phyloP scores from a whole-genome alignment of 2,797 vertebrate species.

The Ctenopoma kingsleyae region DNA sequence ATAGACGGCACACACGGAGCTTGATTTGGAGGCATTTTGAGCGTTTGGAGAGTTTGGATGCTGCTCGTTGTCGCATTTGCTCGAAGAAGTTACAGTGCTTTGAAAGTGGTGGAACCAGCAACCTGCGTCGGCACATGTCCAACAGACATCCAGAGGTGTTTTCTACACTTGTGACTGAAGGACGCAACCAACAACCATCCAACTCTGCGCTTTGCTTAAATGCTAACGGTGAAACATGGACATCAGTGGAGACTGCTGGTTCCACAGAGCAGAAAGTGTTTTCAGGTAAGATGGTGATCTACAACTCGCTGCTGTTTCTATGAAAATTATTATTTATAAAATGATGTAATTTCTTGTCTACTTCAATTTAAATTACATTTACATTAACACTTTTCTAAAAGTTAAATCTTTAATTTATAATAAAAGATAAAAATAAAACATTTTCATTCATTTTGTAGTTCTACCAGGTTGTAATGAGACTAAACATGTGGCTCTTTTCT shows the following conservation, averaged over 20 bases:
- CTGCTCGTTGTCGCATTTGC: slow-evolving; percentile 78
- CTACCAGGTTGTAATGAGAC: background rate
- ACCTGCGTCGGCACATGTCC: slow-evolving; percentile 79
- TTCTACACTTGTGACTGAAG: slow-evolving; percentile 46
- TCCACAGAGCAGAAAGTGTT: slow-evolving; percentile 17
- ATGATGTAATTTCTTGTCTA: too few species aligned
- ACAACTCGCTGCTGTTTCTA: background rate
- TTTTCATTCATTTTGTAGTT: background rate
- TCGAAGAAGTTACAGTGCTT: slow-evolving; percentile 72
- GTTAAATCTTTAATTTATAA: too few species aligned
- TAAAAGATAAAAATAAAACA: background rate
- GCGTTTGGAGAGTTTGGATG: slow-evolving; percentile 63
- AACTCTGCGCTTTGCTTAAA: slow-evolving; percentile 35
- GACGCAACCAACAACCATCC: slow-evolving; percentile 30
- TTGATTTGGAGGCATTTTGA: slow-evolving; percentile 80
- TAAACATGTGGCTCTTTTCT: background rate
- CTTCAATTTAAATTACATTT: too few species aligned
- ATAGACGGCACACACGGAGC: slow-evolving; percentile 59
- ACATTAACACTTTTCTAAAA: too few species aligned
- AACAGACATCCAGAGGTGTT: slow-evolving; percentile 79
- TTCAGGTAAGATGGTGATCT: slow-evolving; percentile 54
- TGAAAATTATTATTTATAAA: background rate
- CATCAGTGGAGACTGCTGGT: background rate
- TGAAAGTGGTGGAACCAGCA: slow-evolving; percentile 66
- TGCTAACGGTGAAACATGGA: background rate